Conservation (phyloP, 2,113 vertebrate genomes). For the Mobula birostris region DNA sequence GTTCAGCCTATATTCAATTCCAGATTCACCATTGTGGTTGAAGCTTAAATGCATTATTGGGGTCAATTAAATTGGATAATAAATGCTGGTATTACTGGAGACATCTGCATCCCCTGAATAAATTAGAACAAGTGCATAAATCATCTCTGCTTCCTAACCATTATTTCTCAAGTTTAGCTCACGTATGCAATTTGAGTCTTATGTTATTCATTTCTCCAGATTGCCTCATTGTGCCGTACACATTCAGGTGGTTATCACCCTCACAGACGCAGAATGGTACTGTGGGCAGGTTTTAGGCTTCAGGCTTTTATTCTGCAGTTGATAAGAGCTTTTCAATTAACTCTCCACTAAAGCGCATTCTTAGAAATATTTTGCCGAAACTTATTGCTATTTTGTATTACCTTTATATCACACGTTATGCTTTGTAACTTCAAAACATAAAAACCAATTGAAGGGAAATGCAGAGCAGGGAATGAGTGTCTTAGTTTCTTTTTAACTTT, state of each 20-base stretch:
- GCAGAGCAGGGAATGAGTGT: too few species aligned
- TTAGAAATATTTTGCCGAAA: not conserved
- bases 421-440: too few species aligned
- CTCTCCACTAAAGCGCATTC: not conserved
- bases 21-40: too few species aligned
- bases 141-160: not conserved
- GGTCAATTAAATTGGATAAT: too few species aligned
- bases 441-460: too few species aligned
- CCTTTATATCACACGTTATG: not conserved
- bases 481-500: too few species aligned
- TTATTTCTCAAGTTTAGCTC: not conserved
- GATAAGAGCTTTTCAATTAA: not conserved
- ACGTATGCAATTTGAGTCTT: not conserved
- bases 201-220: not conserved
- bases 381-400: not conserved
- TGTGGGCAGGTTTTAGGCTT: not conserved
- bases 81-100: too few species aligned
- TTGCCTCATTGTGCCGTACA: not conserved
- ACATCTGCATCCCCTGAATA: too few species aligned
- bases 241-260: not conserved
- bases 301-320: not conserved
- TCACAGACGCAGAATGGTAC: not conserved
- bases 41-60: too few species aligned
- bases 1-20: too few species aligned
- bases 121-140: not conserved